Base-by-base conservation (phyloP, 1,140 invertebrate genomes). In the Leptinotarsa undecemlineata region DNA sequence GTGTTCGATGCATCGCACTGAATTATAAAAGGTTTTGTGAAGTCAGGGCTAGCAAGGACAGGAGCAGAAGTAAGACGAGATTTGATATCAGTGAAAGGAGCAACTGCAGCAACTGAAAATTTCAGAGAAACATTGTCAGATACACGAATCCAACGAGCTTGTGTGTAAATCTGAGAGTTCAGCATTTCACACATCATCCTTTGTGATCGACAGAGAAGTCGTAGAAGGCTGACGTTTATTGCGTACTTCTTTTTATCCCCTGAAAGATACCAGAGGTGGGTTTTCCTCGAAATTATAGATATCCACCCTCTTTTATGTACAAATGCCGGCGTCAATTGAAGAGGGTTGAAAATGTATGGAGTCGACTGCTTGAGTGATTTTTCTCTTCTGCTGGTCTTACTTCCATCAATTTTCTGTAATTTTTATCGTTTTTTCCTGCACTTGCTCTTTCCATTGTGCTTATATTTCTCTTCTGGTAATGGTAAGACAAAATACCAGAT, bases 171-270 rank as follows among this genome's bases (percentile, higher is more conserved):
- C 73, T 69, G 70, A 62, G 66, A 71, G 73, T 68, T 74, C 73
- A 74, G 73, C 68, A 74, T 74, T 74, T 74, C 71, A 74, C 73
- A 74, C 73, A 71, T 74, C 60, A 21, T 68, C 68, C 63, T 74
- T 74, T 42, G 26, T 42, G 26, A 15, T 68, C 51, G 67, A 33
- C 67, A 17, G 47, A 17, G 47, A 42, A 68, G 67, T 4, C 14
- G 47, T 5, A 20, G 15, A 48, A 48, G 33, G 26, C 67, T 68
- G 67, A 48, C 67, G 42, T 68, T 68, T 68, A 68, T 68, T 68
- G 67, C 67, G 23, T 68, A 48, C 67, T 68, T 68, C 67, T 68
- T 68, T 68, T 68, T 68, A 68, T 68, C 67, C 67, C 67, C 20
- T 68, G 42, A 68, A 33, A 21, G 67, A 68, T 42, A 6, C n/a